Base-by-base conservation (phyloP, 2,888 invertebrate genomes). In the Lathronympha strigana region DNA sequence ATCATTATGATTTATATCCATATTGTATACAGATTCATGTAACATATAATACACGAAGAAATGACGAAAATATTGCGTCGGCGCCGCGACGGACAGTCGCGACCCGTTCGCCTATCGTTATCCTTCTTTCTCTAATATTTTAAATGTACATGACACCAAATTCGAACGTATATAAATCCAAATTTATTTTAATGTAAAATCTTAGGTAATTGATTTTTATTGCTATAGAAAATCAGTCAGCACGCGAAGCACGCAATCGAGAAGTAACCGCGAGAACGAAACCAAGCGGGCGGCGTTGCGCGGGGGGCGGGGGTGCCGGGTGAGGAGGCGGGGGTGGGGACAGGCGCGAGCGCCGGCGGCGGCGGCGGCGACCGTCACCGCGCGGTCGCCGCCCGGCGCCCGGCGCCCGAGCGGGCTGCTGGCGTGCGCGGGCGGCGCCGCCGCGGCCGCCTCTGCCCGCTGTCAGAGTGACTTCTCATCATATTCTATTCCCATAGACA, bases 11-110 rank as follows among this genome's bases (percentile, higher is more conserved):
- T 88, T 91, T 90, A 90, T 90, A 90, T 92, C 91, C 92, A 91
- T 91, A 92, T 92, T 91, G 91, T 92, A 90, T 92, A 93, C 93
- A 93, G 93, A 92, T 93, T 93, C 92, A 93, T 93, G 93, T 93
- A 93, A 93, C 93, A 92, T 93, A 92, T 92, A 90, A 93, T 92
- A 93, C 93, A 93, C 93, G 92, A 92, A 93, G 90, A 91, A 91
- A 88, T 88, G 91, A 90, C 91, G 91, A 92, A 90, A 90, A 89
- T 88, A 91, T 83, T 85, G 87, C 89, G 88, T 81, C 87, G 87
- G 86, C 77, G 75, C 86, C 85, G 86, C 86, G 84, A 85, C 85
- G 76, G 73, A 72, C 70, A 72, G 85, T 83, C 88, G 84, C 88
- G 88, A 86, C 73, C 81, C 87, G 84, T 81, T 84, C 86, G 87